These are phyloP conservation scores for Scelioninae gen. 1 DNA, from an alignment of 2,888 invertebrate species.

Conservation along the genomic window DNA sequence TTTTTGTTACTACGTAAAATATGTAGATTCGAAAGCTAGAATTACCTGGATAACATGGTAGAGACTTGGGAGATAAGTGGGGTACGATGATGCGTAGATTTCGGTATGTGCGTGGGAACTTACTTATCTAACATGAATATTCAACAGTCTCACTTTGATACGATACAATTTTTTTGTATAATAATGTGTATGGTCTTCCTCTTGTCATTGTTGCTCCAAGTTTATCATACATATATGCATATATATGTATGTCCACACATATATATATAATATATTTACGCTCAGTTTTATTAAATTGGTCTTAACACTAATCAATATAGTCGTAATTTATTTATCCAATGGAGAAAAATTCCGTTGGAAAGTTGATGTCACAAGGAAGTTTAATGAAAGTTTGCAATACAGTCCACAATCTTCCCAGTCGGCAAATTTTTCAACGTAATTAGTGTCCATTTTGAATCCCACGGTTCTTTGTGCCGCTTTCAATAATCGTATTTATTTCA, in stretches of 20 bases:
- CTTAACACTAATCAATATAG: conserved; percentile 81
- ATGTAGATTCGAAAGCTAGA: conserved; percentile 79
- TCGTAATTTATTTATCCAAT: conserved; percentile 67
- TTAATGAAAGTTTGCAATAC: background rate
- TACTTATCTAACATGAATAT: conserved; percentile 68
- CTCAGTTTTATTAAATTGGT: conserved; percentile 66
- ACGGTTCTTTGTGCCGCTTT: conserved; percentile 24
- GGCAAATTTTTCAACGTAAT: conserved; percentile 41
- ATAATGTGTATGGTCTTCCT: conserved; percentile 33
- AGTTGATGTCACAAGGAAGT: conserved; percentile 32
- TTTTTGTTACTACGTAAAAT: conserved; percentile 74
- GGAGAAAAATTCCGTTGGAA: conserved; percentile 60
- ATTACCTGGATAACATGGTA: conserved; percentile 67
- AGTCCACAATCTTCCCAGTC: too few species aligned
- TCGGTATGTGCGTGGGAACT: conserved; percentile 71
- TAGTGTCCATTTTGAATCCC: conserved; percentile 41
- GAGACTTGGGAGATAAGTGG: conserved; percentile 68
- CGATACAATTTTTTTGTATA: conserved; percentile 66
- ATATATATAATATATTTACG: conserved; percentile 55
- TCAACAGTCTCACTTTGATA: conserved; percentile 69
- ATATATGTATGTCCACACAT: conserved; percentile 49
- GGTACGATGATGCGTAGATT: conserved; percentile 71
- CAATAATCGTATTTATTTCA: conserved; percentile 55
- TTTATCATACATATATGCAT: conserved; percentile 58
- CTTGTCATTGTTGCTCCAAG: conserved; percentile 15